These are phyloP conservation scores for Leptosomus discolor DNA, from an alignment of 2,113 vertebrate genomes.

Conservation along the genomic window DNA sequence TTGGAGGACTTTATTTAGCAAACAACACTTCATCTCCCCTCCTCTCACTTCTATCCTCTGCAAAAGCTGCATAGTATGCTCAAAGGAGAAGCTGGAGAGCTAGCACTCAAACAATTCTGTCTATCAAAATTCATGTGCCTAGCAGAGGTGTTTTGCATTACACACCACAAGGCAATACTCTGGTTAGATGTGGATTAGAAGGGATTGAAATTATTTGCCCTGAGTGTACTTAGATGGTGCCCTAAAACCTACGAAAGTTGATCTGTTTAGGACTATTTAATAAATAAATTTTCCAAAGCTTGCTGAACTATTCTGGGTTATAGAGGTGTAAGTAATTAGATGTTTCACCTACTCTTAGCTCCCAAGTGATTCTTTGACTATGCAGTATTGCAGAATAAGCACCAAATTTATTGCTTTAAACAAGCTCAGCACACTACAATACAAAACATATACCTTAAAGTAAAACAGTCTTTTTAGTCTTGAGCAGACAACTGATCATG, in stretches of 20 bases:
- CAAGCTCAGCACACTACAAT: neutral
- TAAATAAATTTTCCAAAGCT: neutral
- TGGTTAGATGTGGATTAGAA: neutral
- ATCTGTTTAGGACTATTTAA: neutral
- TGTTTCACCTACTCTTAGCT: neutral
- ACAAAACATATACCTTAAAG: neutral
- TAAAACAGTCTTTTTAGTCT: slow-evolving; percentile 17
- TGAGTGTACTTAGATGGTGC: neutral
- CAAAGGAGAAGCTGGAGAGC: neutral
- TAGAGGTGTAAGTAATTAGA: neutral
- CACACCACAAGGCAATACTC: neutral
- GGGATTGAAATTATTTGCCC: neutral
- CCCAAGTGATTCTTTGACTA: neutral
- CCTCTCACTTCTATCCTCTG: neutral
- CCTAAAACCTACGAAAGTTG: neutral
- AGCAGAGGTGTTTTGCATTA: neutral
- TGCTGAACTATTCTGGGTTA: neutral
- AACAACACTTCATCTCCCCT: neutral
- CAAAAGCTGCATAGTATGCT: neutral
- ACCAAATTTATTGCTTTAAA: neutral
- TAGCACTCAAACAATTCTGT: neutral
- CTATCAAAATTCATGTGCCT: neutral
- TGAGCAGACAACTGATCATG: neutral
- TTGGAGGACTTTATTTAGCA: neutral
- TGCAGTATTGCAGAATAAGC: neutral